Conservation (phyloP, 2,113 vertebrate species). For the Helogale parvula region DNA sequence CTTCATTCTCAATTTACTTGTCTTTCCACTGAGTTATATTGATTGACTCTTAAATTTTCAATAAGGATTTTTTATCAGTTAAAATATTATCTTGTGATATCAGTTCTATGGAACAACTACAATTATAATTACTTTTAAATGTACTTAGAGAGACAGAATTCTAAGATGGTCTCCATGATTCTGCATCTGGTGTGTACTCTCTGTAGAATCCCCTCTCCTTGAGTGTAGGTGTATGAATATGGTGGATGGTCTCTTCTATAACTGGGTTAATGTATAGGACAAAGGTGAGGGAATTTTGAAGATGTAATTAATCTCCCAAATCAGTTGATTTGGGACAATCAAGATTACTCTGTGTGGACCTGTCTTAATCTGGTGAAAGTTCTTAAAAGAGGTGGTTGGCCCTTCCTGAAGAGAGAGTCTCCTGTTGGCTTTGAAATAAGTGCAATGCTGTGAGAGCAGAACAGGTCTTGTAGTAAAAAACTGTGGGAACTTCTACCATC, state of each 20-base stretch:
- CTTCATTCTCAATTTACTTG: not conserved
- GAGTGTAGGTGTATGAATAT: not conserved
- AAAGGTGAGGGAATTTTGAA: not conserved
- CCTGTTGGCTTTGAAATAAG: not conserved
- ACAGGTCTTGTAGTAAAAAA: not conserved
- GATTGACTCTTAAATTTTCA: not conserved
- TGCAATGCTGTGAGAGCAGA: not conserved
- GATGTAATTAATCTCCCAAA: not conserved
- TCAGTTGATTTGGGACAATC: not conserved
- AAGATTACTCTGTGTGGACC: not conserved
- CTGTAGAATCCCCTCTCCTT: not conserved
- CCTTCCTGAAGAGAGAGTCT: not conserved
- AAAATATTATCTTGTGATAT: not conserved
- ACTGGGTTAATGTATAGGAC: not conserved
- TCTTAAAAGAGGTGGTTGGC: not conserved
- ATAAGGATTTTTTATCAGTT: not conserved
- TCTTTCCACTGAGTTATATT: not conserved
- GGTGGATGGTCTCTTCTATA: not conserved
- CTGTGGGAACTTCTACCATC: not conserved
- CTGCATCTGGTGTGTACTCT: not conserved
- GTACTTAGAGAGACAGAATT: not conserved
- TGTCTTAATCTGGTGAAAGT: not conserved
- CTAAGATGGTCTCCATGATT: not conserved
- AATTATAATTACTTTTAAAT: not conserved
- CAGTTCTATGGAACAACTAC: not conserved